phyloP scores from a whole-genome alignment of 2,888 invertebrate genomes.

The Clepsis dumicolana region DNA sequence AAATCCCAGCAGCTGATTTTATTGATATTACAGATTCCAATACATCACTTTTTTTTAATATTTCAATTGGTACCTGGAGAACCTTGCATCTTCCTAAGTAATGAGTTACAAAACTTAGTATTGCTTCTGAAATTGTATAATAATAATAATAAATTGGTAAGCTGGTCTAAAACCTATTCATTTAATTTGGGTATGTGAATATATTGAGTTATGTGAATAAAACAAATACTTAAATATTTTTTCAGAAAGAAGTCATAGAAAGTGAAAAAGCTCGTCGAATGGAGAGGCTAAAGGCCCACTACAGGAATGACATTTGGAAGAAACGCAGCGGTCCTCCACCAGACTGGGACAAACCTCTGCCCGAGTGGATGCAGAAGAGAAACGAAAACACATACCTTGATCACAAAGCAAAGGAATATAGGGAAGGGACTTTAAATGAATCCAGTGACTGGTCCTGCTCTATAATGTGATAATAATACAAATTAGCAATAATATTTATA shows the following conservation, averaged over 20 bases:
- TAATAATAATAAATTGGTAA: too few relatives aligned
- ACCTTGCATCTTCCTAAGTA: too few relatives aligned
- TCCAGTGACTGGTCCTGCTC: slow-evolving; percentile 61
- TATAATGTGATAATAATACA: slow-evolving; percentile 66
- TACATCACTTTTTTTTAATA: too few relatives aligned
- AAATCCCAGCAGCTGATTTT: too few relatives aligned
- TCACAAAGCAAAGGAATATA: slow-evolving; percentile 87
- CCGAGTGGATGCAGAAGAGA: slow-evolving; percentile 90
- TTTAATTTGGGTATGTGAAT: too few relatives aligned
- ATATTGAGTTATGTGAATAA: too few relatives aligned
- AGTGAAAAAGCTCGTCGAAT: slow-evolving; percentile 90
- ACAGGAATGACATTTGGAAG: slow-evolving; percentile 92
- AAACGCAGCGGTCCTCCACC: slow-evolving; percentile 90
- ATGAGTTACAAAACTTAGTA: too few relatives aligned
- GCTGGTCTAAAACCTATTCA: background rate
- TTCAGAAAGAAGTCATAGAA: slow-evolving; percentile 88
- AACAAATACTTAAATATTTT: too few relatives aligned
- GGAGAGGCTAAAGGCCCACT: slow-evolving; percentile 88
- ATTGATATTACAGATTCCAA: too few relatives aligned
- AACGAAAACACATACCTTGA: slow-evolving; percentile 89
- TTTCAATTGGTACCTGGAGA: too few relatives aligned
- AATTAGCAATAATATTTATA: slow-evolving; percentile 36
- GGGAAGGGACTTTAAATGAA: slow-evolving; percentile 64
- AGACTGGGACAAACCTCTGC: slow-evolving; percentile 93
- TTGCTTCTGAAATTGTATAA: too few relatives aligned